phyloP scores from a whole-genome alignment of 2,888 invertebrate genomes.

The Marasmarcha lunaedactyla region DNA sequence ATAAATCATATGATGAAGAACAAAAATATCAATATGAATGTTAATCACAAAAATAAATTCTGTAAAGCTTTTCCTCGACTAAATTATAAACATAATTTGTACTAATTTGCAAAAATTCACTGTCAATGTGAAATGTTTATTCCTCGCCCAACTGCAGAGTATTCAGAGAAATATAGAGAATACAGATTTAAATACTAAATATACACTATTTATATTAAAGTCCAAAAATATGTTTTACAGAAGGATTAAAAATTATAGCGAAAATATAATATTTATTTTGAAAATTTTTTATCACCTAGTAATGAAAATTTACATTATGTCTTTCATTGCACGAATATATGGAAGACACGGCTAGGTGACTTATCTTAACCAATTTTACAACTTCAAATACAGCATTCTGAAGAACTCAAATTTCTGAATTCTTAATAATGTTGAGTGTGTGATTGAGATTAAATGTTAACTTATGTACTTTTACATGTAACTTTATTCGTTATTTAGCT shows the following conservation, averaged over 20 bases:
- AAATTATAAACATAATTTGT: constrained; percentile 43
- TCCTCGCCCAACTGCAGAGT: constrained; percentile 20
- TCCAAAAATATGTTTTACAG: constrained; percentile 1
- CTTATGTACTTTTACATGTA: too few relatives aligned
- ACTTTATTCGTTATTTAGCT: too few relatives aligned
- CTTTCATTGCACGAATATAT: constrained; percentile 16
- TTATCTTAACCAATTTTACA: constrained; percentile 2
- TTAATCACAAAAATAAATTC: constrained; percentile 28
- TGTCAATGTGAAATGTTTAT: constrained; percentile 24
- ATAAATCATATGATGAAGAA: too few relatives aligned
- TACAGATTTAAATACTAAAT: too few relatives aligned
- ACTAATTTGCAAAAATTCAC: constrained; percentile 48
- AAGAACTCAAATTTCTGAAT: too few relatives aligned
- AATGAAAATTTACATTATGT: constrained; percentile 9
- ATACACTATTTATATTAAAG: neutral
- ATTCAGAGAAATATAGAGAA: constrained; percentile 17
- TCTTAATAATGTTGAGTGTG: too few relatives aligned
- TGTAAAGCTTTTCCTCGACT: constrained; percentile 43
- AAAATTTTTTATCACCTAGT: neutral
- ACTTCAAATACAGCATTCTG: neutral
- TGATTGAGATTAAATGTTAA: too few relatives aligned
- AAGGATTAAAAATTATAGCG: neutral
- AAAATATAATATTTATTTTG: neutral
- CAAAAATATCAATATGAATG: constrained; percentile 17
- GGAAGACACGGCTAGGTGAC: constrained; percentile 36